These are phyloP conservation scores for Folsomia candida DNA, from an alignment of 2,888 invertebrate species.

Conservation along the genomic window DNA sequence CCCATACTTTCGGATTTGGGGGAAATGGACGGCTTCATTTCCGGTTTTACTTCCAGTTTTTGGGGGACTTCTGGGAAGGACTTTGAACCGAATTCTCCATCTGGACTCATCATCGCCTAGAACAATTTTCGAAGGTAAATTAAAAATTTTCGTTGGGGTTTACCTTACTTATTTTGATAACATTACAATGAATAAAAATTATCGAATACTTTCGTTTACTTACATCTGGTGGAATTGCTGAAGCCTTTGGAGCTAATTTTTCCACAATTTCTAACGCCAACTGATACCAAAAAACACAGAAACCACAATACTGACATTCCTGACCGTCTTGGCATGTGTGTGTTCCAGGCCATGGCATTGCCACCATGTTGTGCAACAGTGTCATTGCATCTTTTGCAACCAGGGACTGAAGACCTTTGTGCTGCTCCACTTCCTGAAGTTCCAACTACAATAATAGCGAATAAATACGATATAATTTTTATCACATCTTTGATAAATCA, in stretches of 20 bases:
- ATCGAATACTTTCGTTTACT: conserved; percentile 52
- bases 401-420: conserved; percentile 73
- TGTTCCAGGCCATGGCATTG: conserved; percentile 67
- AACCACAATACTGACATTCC: conserved; percentile 90
- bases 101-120: conserved; percentile 44
- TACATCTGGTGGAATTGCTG: conserved; percentile 74
- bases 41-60: conserved; percentile 55
- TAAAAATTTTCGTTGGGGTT: too few species aligned
- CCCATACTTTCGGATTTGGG: conserved; percentile 71
- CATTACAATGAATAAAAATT: not conserved
- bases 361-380: conserved; percentile 72
- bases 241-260: conserved; percentile 72
- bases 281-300: conserved; percentile 92
- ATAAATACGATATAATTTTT: not conserved
- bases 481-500: too few species aligned
- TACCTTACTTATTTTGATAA: too few species aligned
- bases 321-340: conserved; percentile 59
- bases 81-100: conserved; percentile 49
- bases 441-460: conserved; percentile 63
- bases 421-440: conserved; percentile 77
- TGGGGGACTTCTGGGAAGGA: conserved; percentile 65
- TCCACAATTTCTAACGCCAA: conserved; percentile 75
- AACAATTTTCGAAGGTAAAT: too few species aligned
- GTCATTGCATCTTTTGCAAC: conserved; percentile 72
- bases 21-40: conserved; percentile 47